phyloP scores from a whole-genome alignment of 2,888 invertebrate species.

The Strigamia transsilvanica region DNA sequence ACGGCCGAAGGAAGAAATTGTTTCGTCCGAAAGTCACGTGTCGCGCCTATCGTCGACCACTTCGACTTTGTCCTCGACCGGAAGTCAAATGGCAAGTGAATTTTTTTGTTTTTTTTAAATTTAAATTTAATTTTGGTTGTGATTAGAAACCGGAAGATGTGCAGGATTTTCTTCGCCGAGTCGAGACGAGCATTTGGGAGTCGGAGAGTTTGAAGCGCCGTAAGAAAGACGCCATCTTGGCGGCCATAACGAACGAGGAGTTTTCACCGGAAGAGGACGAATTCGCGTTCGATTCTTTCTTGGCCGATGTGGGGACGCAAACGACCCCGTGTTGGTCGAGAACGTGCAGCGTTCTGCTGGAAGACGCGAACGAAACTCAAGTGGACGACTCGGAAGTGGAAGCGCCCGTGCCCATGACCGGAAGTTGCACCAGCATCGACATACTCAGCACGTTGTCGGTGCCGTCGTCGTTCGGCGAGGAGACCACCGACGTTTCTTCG shows the following conservation, averaged over 20 bases:
- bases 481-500: too few relatives aligned
- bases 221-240: not conserved
- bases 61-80: too few relatives aligned
- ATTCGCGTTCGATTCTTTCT: not conserved
- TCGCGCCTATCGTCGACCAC: too few relatives aligned
- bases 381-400: too few relatives aligned
- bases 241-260: not conserved
- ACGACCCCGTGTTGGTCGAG: constrained; percentile 5
- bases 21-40: too few relatives aligned
- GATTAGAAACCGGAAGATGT: constrained; percentile 50
- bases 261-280: not conserved
- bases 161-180: constrained; percentile 50
- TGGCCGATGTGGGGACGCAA: not conserved
- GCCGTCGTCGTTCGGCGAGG: too few relatives aligned
- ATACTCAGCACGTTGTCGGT: too few relatives aligned
- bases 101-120: not conserved
- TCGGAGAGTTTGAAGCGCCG: not conserved
- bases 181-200: constrained; percentile 52
- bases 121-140: not conserved
- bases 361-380: too few relatives aligned
- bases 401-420: too few relatives aligned
- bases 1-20: too few relatives aligned
- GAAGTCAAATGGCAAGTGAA: not conserved
- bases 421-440: too few relatives aligned
- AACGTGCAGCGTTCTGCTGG: constrained; percentile 14